A percentile compares a stretch with the other conserved stretches of the same genome.
Conservation (phyloP, 1,140 invertebrate genomes). For the Archegozetes longisetosus region DNA sequence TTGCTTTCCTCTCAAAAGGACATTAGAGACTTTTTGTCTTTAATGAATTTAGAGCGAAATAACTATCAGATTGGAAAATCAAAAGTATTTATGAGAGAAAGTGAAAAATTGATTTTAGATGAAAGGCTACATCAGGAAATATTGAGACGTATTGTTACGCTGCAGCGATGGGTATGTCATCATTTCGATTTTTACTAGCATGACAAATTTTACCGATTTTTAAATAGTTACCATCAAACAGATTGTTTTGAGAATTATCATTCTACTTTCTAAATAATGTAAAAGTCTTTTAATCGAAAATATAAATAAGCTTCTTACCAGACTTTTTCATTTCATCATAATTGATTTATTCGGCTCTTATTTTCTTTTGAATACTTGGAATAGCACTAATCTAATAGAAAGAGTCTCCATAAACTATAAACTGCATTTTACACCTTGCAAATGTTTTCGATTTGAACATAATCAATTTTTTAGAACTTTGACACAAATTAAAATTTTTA, state of each 20-base stretch:
- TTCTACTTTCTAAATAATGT: neutral
- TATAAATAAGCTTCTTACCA: no score
- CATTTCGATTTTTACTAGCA: constrained; percentile 3
- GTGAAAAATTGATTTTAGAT: constrained; percentile 82
- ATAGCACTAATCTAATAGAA: no score
- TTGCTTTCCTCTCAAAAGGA: constrained; percentile 58
- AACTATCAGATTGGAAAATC: constrained; percentile 80
- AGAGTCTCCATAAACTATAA: no score
- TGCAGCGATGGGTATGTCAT: constrained; percentile 61
- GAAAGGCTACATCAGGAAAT: constrained; percentile 82
- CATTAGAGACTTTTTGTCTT: constrained; percentile 57
- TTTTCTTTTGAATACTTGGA: no score
- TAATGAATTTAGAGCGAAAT: constrained; percentile 60
- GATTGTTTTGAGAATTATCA: neutral
- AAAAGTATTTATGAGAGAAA: constrained; percentile 82
- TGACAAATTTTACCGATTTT: constrained; percentile 4
- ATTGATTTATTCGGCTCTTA: no score
- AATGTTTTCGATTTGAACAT: no score
- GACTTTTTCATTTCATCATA: no score
- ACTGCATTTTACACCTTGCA: no score
- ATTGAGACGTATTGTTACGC: constrained; percentile 71
- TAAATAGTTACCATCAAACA: constrained; percentile 27
- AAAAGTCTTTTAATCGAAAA: neutral
- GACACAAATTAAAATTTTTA: no score
- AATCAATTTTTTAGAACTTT: no score